A percentile compares a stretch with the other conserved stretches of the same genome.
Conservation (phyloP, 2,888 invertebrate species). For the Nemotelus nigrinus region DNA sequence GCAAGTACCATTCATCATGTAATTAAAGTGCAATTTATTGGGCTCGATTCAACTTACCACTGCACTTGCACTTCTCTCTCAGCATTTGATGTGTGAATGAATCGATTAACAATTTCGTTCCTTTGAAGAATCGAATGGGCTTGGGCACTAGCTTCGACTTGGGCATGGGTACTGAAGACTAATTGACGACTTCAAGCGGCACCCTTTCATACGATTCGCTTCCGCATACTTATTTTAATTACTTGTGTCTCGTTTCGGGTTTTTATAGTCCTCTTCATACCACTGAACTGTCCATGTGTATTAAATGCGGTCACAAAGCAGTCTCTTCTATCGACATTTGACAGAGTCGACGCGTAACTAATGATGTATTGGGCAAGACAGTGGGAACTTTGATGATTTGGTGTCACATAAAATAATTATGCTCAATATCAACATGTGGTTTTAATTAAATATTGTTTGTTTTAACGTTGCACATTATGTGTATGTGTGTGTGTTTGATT, state of each 20-base stretch:
- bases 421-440: not conserved
- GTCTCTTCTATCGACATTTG: not conserved
- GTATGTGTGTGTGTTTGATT: too few species aligned
- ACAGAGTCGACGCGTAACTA: not conserved
- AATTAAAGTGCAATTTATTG: too few species aligned
- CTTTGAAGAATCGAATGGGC: too few species aligned
- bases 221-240: not conserved
- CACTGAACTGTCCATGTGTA: not conserved
- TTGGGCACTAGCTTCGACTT: too few species aligned
- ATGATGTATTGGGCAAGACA: not conserved
- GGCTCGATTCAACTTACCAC: too few species aligned
- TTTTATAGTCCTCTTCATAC: not conserved
- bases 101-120: too few species aligned
- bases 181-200: not conserved
- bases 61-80: too few species aligned
- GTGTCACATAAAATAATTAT: not conserved
- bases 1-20: too few species aligned
- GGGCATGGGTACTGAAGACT: not conserved
- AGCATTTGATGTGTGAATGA: too few species aligned
- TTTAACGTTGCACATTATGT: not conserved
- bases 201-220: not conserved
- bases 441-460: not conserved
- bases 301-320: not conserved
- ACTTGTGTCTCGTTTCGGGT: too few species aligned
- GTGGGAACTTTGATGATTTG: not conserved